phyloP scores from a whole-genome alignment of 2,888 invertebrate species.

The Pandemis corylana region DNA sequence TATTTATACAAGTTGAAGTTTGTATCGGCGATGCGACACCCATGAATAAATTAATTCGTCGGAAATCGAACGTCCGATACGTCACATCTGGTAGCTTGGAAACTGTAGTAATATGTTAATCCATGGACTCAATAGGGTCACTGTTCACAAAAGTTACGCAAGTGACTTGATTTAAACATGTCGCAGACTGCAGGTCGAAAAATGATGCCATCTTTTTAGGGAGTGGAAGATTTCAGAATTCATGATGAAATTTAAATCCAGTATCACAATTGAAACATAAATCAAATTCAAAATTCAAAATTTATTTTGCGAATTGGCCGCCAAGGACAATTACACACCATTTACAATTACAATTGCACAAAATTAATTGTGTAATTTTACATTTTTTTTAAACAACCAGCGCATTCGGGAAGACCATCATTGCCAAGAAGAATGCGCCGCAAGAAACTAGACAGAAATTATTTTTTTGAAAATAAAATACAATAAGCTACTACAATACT shows the following conservation, averaged over 20 bases:
- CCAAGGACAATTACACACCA: too few relatives aligned
- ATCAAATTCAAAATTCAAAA: neutral
- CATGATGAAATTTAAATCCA: constrained; percentile 17
- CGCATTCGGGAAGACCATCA: too few relatives aligned
- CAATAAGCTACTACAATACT: too few relatives aligned
- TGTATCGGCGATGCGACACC: constrained; percentile 66
- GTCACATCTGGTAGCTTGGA: constrained; percentile 42
- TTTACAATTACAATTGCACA: too few relatives aligned
- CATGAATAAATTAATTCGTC: constrained; percentile 66
- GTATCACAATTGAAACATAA: constrained; percentile 2
- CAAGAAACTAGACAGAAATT: too few relatives aligned
- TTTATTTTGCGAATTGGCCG: neutral
- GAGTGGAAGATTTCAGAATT: constrained; percentile 23
- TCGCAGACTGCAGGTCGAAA: constrained; percentile 42
- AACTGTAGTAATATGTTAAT: constrained; percentile 45
- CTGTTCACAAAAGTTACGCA: constrained; percentile 52
- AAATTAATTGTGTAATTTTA: too few relatives aligned
- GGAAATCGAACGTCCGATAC: constrained; percentile 43
- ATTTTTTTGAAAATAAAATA: too few relatives aligned
- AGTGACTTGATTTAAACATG: constrained; percentile 47
- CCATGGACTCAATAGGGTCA: constrained; percentile 47
- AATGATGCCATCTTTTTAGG: constrained; percentile 30
- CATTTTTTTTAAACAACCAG: too few relatives aligned
- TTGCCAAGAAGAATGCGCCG: too few relatives aligned
- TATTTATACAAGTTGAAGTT: constrained; percentile 76